Conservation (phyloP, 2,113 vertebrate species). For the Myiagra hebetior region DNA sequence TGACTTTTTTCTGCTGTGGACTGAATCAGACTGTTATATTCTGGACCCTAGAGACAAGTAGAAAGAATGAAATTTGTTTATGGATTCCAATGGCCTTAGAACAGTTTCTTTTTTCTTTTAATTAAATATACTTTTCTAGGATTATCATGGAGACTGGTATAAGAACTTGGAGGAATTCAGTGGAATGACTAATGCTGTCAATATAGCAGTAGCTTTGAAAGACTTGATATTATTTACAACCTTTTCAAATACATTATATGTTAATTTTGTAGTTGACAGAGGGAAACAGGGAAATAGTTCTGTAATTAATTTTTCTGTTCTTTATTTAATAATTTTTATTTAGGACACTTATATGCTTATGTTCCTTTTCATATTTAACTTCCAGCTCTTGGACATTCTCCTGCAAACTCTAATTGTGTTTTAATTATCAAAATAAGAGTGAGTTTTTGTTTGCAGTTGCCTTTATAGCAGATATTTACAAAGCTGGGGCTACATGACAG, state of each 20-base stretch:
- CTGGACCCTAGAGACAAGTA: not conserved
- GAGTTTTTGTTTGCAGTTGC: not conserved
- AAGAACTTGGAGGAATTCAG: not conserved
- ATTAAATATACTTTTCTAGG: not conserved
- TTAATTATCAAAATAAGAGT: not conserved
- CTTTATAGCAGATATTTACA: not conserved
- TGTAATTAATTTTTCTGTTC: not conserved
- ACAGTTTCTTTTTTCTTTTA: not conserved
- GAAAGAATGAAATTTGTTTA: not conserved
- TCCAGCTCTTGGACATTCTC: not conserved
- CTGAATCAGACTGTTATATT: not conserved
- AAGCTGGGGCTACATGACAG: not conserved
- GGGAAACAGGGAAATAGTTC: not conserved
- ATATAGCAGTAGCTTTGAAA: not conserved
- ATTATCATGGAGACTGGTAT: not conserved
- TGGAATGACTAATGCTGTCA: not conserved
- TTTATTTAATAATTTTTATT: not conserved
- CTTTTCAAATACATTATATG: not conserved
- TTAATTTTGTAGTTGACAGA: not conserved
- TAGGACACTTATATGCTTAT: not conserved
- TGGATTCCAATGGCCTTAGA: not conserved
- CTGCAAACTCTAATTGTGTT: not conserved
- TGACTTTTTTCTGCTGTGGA: not conserved
- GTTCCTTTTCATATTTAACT: not conserved
- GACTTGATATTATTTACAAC: not conserved